phyloP scores from a whole-genome alignment of 2,888 invertebrate species.

The Shargacucullia verbasci region DNA sequence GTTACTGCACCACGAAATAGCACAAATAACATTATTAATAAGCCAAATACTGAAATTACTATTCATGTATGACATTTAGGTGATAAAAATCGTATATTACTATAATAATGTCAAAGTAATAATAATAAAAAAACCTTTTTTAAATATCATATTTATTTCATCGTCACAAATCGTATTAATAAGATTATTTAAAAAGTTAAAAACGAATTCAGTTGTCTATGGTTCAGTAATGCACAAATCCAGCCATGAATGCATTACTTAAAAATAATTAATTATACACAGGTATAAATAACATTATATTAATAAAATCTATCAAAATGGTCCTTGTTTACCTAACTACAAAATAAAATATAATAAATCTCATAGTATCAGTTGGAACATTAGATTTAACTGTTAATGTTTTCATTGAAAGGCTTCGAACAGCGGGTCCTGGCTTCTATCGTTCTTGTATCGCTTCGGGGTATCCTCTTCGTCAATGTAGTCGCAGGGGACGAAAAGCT shows the following conservation, averaged over 20 bases:
- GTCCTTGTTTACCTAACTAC: conserved; percentile 54
- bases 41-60: conserved; percentile 27
- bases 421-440: conserved; percentile 71
- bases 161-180: background rate
- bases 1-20: conserved; percentile 39
- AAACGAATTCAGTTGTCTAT: conserved; percentile 5
- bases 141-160: background rate
- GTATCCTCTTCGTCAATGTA: conserved; percentile 74
- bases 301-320: conserved; percentile 54
- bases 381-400: conserved; percentile 19
- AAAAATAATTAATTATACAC: conserved; percentile 21
- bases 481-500: conserved; percentile 79
- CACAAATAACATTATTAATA: conserved; percentile 33
- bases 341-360: conserved; percentile 41
- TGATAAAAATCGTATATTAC: background rate
- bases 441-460: conserved; percentile 72
- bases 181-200: too few species aligned
- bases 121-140: background rate
- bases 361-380: conserved; percentile 58
- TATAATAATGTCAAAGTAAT: background rate
- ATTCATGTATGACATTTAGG: conserved; percentile 21
- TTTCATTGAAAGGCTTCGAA: conserved; percentile 77
- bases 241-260: conserved; percentile 73
- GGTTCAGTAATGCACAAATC: conserved; percentile 64
- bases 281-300: conserved; percentile 36